Evolutionary conservation across 2,113 vertebrate genomes (phyloP).

Genomic region (Perca fluviatilis): DNA sequence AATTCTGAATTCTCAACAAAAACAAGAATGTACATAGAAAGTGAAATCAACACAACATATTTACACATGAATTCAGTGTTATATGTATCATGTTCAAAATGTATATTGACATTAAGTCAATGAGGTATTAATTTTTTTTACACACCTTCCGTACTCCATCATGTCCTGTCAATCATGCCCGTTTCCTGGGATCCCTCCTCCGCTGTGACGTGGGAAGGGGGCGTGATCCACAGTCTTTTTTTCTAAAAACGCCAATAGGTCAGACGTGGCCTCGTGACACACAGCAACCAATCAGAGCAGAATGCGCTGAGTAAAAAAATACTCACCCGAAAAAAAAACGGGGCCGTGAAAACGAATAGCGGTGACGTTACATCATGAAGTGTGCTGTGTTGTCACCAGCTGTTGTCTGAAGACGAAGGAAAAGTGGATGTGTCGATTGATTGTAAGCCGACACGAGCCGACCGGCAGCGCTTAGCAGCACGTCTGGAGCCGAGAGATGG

Average conservation of each 20-base stretch:
- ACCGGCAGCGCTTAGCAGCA: neutral
- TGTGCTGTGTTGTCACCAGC: constrained; percentile 78
- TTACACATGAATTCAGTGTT: no score
- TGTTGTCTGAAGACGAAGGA: constrained; percentile 63
- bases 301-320: constrained; percentile 43
- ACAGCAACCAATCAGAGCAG: constrained; percentile 44
- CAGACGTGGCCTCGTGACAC: constrained; percentile 45
- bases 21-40: no score
- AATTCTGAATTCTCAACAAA: no score
- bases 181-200: constrained; percentile 17
- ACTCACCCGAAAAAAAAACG: neutral
- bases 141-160: no score
- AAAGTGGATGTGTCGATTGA: constrained; percentile 48
- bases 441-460: neutral
- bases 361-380: constrained; percentile 73
- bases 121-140: no score
- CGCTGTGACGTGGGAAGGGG: constrained; percentile 58
- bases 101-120: no score
- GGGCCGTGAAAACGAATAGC: constrained; percentile 30
- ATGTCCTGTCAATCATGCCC: constrained; percentile 8
- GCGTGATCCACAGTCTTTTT: constrained; percentile 36
- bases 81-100: no score
- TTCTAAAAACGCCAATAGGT: constrained; percentile 49
- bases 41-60: no score
- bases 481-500: neutral